A percentile compares a stretch with the other conserved stretches of the same genome.
These are phyloP conservation scores for Gallinago paraguaiae DNA, from an alignment of 2,113 vertebrate species.

Conservation along the genomic window DNA sequence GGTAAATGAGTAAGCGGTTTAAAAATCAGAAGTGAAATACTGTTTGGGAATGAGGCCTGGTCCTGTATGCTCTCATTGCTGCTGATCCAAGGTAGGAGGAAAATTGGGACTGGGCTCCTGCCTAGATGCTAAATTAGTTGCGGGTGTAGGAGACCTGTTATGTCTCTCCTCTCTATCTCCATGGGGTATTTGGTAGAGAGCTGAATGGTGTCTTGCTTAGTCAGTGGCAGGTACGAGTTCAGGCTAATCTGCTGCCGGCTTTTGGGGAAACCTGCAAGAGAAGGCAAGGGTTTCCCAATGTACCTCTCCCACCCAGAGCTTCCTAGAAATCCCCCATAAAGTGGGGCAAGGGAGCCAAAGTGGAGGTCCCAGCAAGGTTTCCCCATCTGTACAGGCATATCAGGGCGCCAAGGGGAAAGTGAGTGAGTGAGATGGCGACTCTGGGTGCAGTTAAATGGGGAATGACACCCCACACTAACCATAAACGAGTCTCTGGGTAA, in stretches of 20 bases:
- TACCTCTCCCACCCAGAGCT: neutral
- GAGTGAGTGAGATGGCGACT: neutral
- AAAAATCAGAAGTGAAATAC: neutral
- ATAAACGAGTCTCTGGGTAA: neutral
- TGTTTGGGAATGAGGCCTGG: neutral
- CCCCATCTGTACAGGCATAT: neutral
- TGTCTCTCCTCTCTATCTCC: fast-evolving
- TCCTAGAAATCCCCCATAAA: neutral
- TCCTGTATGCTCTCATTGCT: neutral
- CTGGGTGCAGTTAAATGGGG: neutral
- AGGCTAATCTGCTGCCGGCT: neutral
- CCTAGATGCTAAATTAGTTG: neutral
- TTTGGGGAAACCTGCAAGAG: neutral
- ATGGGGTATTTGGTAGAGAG: fast-evolving
- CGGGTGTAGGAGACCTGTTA: neutral
- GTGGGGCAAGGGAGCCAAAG: fast-evolving
- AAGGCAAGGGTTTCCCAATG: neutral
- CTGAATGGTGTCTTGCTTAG: neutral
- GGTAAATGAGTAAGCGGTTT: neutral
- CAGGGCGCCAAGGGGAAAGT: neutral
- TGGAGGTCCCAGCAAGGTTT: neutral
- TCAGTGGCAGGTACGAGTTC: neutral
- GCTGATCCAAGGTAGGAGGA: neutral
- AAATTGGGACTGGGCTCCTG: neutral
- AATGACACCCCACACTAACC: fast-evolving